Percentiles rank a stretch among this genome's conserved stretches.
These are phyloP conservation scores for Nesogale talazaci DNA, from an alignment of 2,113 vertebrate species.

Conservation along the genomic window DNA sequence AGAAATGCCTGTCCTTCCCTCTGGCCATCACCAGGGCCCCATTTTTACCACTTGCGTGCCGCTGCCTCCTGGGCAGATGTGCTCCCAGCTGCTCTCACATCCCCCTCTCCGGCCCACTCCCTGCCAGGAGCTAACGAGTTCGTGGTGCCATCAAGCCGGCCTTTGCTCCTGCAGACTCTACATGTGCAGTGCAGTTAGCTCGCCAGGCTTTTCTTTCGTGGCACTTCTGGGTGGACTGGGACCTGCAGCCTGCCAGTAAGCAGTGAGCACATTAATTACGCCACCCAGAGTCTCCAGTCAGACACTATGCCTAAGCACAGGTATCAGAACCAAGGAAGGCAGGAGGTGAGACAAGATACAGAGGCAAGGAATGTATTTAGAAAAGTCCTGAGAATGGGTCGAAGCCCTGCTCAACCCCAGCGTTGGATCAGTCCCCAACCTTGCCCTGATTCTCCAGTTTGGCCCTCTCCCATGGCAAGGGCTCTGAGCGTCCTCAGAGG, in stretches of 20 bases:
- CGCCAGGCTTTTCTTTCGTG: neutral
- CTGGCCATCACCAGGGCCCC: neutral
- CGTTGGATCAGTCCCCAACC: fast-evolving
- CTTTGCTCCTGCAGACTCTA: neutral
- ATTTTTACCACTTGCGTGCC: neutral
- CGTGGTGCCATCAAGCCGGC: neutral
- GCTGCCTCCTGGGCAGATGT: neutral
- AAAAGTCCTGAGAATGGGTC: neutral
- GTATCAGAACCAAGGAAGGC: neutral
- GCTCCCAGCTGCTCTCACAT: neutral
- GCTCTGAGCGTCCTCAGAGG: neutral
- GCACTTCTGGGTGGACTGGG: neutral
- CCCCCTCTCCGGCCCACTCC: neutral
- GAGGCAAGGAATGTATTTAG: neutral
- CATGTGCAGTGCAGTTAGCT: neutral
- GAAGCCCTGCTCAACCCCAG: neutral
- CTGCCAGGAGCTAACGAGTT: neutral
- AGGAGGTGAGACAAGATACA: too few relatives aligned
- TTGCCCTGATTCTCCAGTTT: neutral
- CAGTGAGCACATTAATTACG: neutral
- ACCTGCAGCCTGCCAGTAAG: neutral
- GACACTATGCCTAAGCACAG: neutral
- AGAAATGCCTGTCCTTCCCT: neutral
- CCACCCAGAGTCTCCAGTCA: neutral
- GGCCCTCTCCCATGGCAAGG: neutral